These are phyloP conservation scores for Phytoseiulus persimilis DNA, from an alignment of 2,888 invertebrate genomes.

Conservation along the genomic window DNA sequence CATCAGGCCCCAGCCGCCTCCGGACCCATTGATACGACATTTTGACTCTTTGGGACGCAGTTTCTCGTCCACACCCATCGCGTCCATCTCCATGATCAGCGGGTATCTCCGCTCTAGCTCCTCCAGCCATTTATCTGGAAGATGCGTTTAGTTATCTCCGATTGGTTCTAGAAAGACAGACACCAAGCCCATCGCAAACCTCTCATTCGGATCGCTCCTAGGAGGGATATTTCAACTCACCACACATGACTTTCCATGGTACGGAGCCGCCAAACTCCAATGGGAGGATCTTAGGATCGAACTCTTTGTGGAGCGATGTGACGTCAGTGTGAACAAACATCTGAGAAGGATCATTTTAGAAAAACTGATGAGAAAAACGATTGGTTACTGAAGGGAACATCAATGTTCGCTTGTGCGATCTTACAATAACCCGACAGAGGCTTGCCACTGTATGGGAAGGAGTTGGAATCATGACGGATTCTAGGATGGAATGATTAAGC, in stretches of 20 bases:
- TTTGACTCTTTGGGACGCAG: constrained; percentile 35
- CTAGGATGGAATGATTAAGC: no score
- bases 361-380: background rate
- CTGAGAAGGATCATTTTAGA: constrained; percentile 42
- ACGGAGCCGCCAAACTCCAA: constrained; percentile 74
- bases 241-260: constrained; percentile 73
- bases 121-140: constrained; percentile 44
- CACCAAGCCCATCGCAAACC: no score
- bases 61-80: constrained; percentile 44
- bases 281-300: constrained; percentile 67
- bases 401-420: constrained; percentile 53
- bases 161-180: no score
- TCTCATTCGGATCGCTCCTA: no score
- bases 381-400: constrained; percentile 11
- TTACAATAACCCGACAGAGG: constrained; percentile 21
- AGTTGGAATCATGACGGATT: no score
- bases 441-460: no score
- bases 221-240: constrained; percentile 54
- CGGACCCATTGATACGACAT: background rate
- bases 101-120: constrained; percentile 43
- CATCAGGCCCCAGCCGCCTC: constrained; percentile 31
- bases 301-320: constrained; percentile 63
- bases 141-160: background rate
- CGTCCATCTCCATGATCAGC: constrained; percentile 43
- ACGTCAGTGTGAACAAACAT: constrained; percentile 62